phyloP scores from a whole-genome alignment of 2,797 vertebrate genomes.

The Chelmon rostratus region DNA sequence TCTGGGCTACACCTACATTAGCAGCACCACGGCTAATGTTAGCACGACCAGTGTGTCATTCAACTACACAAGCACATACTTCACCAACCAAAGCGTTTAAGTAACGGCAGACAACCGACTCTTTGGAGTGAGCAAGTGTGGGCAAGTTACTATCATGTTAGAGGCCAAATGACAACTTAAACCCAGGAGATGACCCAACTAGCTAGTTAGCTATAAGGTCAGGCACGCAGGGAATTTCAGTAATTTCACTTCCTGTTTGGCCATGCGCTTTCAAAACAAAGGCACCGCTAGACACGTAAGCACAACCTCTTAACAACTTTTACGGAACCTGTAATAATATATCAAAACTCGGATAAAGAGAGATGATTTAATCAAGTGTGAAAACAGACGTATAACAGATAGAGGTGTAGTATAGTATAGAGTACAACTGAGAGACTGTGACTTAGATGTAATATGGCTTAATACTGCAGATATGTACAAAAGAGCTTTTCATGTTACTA shows the following conservation, averaged over 20 bases:
- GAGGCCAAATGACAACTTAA: constrained; percentile 17
- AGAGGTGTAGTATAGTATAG: not conserved
- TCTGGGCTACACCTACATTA: constrained; percentile 56
- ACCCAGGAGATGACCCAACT: constrained; percentile 31
- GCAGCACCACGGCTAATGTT: constrained; percentile 38
- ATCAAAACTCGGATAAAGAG: not conserved
- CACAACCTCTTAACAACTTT: not conserved
- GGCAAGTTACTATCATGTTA: not conserved
- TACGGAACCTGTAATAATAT: not conserved
- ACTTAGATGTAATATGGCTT: not conserved
- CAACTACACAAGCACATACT: not conserved
- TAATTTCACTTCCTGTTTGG: constrained; percentile 66
- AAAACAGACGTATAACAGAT: not conserved
- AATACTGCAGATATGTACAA: too few species aligned
- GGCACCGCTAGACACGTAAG: constrained; percentile 36
- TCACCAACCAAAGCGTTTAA: not conserved
- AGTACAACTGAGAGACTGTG: not conserved
- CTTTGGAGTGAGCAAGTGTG: fast-evolving
- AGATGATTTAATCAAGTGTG: fast-evolving
- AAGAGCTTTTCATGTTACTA: too few species aligned
- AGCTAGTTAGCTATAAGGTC: constrained; percentile 47
- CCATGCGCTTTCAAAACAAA: constrained; percentile 72
- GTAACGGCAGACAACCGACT: not conserved
- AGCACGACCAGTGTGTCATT: not conserved
- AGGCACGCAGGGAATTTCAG: constrained; percentile 43